A percentile compares a stretch with the other conserved stretches of the same genome.
These are phyloP conservation scores for Danio albolineatus DNA, from an alignment of 2,797 vertebrate species.

Conservation along the genomic window DNA sequence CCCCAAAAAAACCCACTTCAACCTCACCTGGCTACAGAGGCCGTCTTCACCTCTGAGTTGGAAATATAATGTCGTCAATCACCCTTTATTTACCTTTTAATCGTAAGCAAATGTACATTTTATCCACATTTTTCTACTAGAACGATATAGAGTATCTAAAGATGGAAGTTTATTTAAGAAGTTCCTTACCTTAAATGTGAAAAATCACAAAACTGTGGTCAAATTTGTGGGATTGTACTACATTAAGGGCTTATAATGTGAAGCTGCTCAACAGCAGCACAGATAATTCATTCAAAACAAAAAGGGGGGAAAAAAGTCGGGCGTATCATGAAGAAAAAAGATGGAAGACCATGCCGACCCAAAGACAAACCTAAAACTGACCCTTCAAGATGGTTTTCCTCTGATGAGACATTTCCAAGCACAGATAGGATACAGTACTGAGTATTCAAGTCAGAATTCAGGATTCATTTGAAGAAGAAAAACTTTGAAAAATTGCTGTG, in stretches of 20 bases:
- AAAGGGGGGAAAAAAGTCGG: neutral
- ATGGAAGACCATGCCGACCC: conserved; percentile 54
- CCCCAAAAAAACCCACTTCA: conserved; percentile 42
- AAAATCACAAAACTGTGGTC: conserved; percentile 30
- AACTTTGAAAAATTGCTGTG: conserved; percentile 42
- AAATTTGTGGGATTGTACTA: conserved; percentile 26
- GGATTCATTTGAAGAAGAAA: conserved; percentile 55
- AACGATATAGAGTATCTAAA: conserved; percentile 13
- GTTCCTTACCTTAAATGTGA: conserved; percentile 33
- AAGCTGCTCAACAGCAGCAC: conserved; percentile 31
- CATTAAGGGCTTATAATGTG: conserved; percentile 1
- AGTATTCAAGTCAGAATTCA: conserved; percentile 58
- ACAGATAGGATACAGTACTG: conserved; percentile 52
- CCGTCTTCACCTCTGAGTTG: conserved; percentile 50
- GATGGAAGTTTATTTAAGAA: conserved; percentile 40
- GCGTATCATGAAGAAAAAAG: conserved; percentile 32
- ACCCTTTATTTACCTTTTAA: conserved; percentile 23
- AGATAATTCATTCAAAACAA: conserved; percentile 5
- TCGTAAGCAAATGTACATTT: conserved; percentile 42
- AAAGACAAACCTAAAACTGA: conserved; percentile 23
- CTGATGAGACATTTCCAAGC: conserved; percentile 45
- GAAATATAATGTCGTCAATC: conserved; percentile 34
- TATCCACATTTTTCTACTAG: conserved; percentile 36
- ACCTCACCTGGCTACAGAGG: conserved; percentile 69
- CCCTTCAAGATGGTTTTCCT: conserved; percentile 55